Conservation (phyloP, 2,113 vertebrate genomes). For the Oncorhynchus mykiss region DNA sequence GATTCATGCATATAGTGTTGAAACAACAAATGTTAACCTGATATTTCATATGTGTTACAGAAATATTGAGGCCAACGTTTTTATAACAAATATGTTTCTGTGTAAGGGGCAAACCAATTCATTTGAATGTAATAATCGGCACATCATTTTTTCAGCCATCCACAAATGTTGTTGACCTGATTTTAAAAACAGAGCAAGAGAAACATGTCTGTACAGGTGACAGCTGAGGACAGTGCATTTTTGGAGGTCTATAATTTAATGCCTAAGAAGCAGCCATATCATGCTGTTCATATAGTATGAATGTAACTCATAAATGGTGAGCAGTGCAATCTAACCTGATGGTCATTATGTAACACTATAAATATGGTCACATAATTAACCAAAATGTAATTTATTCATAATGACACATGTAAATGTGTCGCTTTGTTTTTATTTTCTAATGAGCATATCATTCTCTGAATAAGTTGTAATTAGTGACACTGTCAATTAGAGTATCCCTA, state of each 20-base stretch:
- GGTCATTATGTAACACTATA: slow-evolving; percentile 7
- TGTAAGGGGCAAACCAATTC: no score
- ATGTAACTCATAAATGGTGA: neutral
- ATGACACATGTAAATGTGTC: slow-evolving; percentile 38
- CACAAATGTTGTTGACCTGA: neutral
- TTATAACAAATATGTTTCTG: no score
- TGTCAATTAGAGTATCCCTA: slow-evolving; percentile 19
- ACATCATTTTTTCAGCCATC: neutral
- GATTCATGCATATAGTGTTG: no score
- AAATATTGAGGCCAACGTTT: no score
- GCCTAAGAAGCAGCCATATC: neutral
- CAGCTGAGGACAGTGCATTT: neutral
- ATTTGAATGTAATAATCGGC: no score
- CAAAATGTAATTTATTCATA: slow-evolving; percentile 39
- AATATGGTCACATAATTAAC: slow-evolving; percentile 38
- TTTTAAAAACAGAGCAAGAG: neutral
- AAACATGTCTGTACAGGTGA: neutral
- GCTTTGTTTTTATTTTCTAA: slow-evolving; percentile 40
- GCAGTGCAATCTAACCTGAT: neutral
- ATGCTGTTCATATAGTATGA: neutral
- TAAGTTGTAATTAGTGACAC: slow-evolving; percentile 6
- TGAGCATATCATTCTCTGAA: slow-evolving; percentile 25
- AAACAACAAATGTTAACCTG: no score
- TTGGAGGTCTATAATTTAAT: neutral
- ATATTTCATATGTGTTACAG: no score